A percentile compares a stretch with the other conserved stretches of the same genome.
phyloP scores from a whole-genome alignment of 2,888 invertebrate genomes.

The Yponomeuta sedellus region DNA sequence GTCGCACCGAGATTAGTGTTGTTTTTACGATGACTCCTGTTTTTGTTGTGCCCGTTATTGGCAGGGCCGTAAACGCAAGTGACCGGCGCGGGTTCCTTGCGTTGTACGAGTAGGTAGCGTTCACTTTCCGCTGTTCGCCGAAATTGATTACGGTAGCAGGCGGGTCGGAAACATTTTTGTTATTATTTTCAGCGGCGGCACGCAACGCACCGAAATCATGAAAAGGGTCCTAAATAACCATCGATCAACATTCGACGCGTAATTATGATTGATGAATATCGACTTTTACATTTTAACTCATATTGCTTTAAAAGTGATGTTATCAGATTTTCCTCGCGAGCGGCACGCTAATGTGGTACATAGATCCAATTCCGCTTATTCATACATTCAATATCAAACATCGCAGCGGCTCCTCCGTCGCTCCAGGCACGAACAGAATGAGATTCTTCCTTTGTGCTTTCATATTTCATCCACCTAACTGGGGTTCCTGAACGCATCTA shows the following conservation, averaged over 20 bases:
- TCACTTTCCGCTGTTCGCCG: constrained; percentile 6
- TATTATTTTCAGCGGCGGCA: neutral
- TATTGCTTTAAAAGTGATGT: neutral
- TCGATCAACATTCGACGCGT: neutral
- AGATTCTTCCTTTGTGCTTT: constrained; percentile 60
- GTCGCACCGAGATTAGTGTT: constrained; percentile 65
- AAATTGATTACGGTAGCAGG: constrained; percentile 7
- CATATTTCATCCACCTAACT: constrained; percentile 59
- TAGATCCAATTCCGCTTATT: neutral
- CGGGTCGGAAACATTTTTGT: neutral
- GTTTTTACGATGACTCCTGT: constrained; percentile 65
- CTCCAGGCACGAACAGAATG: constrained; percentile 51
- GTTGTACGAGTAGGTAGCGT: constrained; percentile 22
- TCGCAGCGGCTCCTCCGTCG: constrained; percentile 34
- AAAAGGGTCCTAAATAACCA: constrained; percentile 1
- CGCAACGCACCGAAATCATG: neutral
- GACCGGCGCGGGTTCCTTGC: constrained; percentile 35
- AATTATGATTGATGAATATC: constrained; percentile 1
- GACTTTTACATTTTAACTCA: neutral
- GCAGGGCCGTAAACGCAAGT: constrained; percentile 40
- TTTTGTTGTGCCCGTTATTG: constrained; percentile 54
- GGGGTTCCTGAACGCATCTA: constrained; percentile 41
- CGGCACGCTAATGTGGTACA: neutral
- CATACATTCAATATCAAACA: constrained; percentile 42
- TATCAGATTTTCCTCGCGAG: neutral